Evolutionary conservation across 2,888 invertebrate species (phyloP).

Genomic region (Erebia ligea): DNA sequence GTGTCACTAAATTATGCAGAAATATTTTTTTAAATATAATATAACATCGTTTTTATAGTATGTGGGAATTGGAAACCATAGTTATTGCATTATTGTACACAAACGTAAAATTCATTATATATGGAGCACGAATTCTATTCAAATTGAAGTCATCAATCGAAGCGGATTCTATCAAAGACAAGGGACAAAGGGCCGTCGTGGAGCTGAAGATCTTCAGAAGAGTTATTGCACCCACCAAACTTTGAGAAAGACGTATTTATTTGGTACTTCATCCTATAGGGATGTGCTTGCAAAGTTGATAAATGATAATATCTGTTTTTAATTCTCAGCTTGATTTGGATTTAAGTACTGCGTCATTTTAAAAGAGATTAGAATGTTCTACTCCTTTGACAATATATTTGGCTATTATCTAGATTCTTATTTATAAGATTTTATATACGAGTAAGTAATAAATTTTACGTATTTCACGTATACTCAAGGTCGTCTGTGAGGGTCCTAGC

Average conservation of each 20-base stretch:
- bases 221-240: constrained; percentile 63
- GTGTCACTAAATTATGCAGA: too few species aligned
- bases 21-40: too few species aligned
- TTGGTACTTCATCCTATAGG: constrained; percentile 23
- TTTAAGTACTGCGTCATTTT: too few species aligned
- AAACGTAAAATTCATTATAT: constrained; percentile 63
- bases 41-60: neutral
- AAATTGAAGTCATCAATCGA: constrained; percentile 77
- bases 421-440: too few species aligned
- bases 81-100: constrained; percentile 49
- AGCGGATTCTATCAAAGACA: constrained; percentile 75
- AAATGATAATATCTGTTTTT: too few species aligned
- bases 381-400: too few species aligned
- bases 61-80: constrained; percentile 44
- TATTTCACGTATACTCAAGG: too few species aligned
- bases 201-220: constrained; percentile 66
- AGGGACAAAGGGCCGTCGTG: constrained; percentile 69
- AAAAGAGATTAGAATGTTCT: too few species aligned
- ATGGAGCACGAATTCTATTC: constrained; percentile 59
- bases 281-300: neutral
- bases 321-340: too few species aligned
- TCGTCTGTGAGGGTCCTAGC: too few species aligned
- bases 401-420: too few species aligned
- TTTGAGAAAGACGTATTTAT: constrained; percentile 50
- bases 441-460: too few species aligned